These are phyloP conservation scores for Beaufortia kweichowensis DNA, from an alignment of 2,113 vertebrate genomes.

Conservation along the genomic window DNA sequence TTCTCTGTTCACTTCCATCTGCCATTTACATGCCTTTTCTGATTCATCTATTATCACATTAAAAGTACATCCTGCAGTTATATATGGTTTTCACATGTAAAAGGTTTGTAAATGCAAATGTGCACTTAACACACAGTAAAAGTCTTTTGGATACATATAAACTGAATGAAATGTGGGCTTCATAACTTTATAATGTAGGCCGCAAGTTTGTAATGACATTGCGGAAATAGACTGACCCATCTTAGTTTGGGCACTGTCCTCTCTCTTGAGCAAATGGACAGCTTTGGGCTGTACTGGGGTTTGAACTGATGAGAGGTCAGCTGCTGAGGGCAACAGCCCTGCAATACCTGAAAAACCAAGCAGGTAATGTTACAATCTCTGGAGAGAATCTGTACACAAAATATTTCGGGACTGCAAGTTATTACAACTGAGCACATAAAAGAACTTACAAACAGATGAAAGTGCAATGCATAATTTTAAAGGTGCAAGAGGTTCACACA, in stretches of 20 bases:
- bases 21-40: slow-evolving; percentile 40
- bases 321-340: slow-evolving; percentile 65
- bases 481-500: background rate
- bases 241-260: slow-evolving; percentile 54
- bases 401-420: background rate
- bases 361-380: background rate
- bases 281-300: slow-evolving; percentile 62
- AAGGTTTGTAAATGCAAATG: too few species aligned
- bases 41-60: slow-evolving; percentile 37
- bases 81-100: too few species aligned
- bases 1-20: slow-evolving; percentile 43
- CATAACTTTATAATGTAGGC: slow-evolving; percentile 3
- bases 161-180: background rate
- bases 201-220: slow-evolving; percentile 8
- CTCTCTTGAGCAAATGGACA: slow-evolving; percentile 57
- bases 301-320: slow-evolving; percentile 61
- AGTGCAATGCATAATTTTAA: background rate
- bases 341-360: slow-evolving; percentile 60
- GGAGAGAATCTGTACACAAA: background rate
- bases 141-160: background rate
- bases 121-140: too few species aligned
- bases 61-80: background rate
- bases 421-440: slow-evolving; percentile 7
- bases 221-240: slow-evolving; percentile 52
- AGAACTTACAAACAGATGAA: background rate